Evolutionary conservation across 2,797 vertebrate genomes (phyloP), one percentile per base, ranked within the genome.

Genomic region (Manis javanica): DNA sequence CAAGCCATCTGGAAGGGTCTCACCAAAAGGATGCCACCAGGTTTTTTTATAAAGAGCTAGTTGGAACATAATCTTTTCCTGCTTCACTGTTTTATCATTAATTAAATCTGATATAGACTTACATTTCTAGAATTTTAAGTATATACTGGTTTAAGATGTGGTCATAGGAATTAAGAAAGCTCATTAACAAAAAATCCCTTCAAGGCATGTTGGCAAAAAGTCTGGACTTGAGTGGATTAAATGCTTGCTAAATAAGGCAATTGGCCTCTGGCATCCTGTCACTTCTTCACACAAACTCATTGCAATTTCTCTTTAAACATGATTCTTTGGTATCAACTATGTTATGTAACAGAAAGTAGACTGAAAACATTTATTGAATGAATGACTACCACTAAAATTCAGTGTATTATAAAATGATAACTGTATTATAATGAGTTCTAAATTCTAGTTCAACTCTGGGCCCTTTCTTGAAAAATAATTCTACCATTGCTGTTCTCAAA

Each of bases 61-160:
- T 53, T 88, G 61, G 18, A 12, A 64, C 23, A 64, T 29, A 77
- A 53, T 85, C 51, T 78, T 96, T 91, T 37, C 66, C 19, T 90
- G n/a, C 42, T 95, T 94, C 61, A 91, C 13, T 85, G 49, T 94
- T 94, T 74, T 95, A 37, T 90, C 86, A 96, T 95, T 92, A 95
- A 96, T 94, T 95, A 94, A 97, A 88, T 92, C 51, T 84, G 39
- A 81, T 87, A 87, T 42, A 85, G 59, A 59, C 59, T 94, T 90
- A 92, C 59, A 68, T 78, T 79, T 92, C n/a, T 90, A 91, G 87
- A 97, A 93, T 61, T 93, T 88, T 81, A 90, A 85, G 10, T 77
- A 21, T 89, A 10, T 82, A 89, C 14, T 29, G 90, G 77, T 57
- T 87, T 90, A 95, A 92, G 46, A 85, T 81, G 72, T 78, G 83